Base-by-base conservation (phyloP, 1,140 invertebrate species). In the Trichonephila clavipes region DNA sequence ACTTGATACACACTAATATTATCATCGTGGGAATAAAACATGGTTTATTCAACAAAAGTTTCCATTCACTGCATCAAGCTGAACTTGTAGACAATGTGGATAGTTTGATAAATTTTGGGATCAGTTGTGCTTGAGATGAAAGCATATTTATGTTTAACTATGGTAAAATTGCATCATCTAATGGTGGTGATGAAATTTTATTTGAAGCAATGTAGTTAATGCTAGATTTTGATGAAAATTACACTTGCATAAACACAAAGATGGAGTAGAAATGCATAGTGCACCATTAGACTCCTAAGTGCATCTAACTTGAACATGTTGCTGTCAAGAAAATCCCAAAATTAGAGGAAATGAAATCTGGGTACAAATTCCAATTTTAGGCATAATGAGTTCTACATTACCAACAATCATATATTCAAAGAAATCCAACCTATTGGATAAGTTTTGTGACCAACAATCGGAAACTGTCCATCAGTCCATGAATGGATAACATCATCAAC, bases 341-440 rank as follows among this genome's bases (percentile, higher is more conserved):
- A 69, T 69, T 0, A 69, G 24, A 0, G 24, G 2, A 69, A 24
- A 28, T 69, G n/a, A 10, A 14, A 69, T 12, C 14, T 14, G 66
- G n/a, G 66, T 10, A 24, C 66, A 69, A 24, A 69, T 69, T 40
- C 69, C 28, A 34, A 40, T 24, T 19, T 77, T 77, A 5, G 69
- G 69, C 14, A 34, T 40, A 4, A 34, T 40, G 1, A 19, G 69
- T 40, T 34, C 0, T 34, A 59, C 61, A 10, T 61, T 90, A 34
- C 88, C 44, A 21, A 6, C 44, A 40, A 77, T 90, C 61, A 34
- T 28, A 81, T 81, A 14, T 90, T 90, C 16, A 77, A 90, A 81
- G 66, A 90, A 90, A 81, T 59, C 69, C 88, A 77, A 34, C n/a
- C 69, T 24, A 4, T 59, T 59, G 18, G 51, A n/a, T 10, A 61